These are phyloP conservation scores for Phoxinus dragarum DNA, from an alignment of 2,797 vertebrate species.

Conservation along the genomic window DNA sequence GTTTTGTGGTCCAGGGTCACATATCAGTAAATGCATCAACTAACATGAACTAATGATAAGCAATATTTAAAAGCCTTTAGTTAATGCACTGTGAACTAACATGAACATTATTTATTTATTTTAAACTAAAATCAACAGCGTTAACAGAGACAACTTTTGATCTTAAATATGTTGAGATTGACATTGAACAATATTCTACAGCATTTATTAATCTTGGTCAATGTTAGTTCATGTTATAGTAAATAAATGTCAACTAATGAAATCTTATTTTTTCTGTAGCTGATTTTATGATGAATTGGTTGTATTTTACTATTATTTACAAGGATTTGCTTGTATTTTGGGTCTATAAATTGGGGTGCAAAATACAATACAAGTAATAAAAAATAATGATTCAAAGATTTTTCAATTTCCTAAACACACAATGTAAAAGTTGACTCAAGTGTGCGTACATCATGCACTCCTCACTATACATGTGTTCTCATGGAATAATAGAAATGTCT, in stretches of 20 bases:
- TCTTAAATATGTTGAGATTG: not conserved
- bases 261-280: not conserved
- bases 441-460: not conserved
- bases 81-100: not conserved
- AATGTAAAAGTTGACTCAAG: not conserved
- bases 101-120: too few species aligned
- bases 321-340: not conserved
- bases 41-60: too few species aligned
- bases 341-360: not conserved
- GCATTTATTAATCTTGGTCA: too few species aligned
- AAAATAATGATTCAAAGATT: not conserved
- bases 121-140: too few species aligned
- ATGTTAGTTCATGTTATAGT: not conserved
- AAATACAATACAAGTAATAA: not conserved
- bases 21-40: not conserved
- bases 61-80: not conserved
- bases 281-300: not conserved
- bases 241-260: not conserved
- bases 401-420: not conserved
- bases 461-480: not conserved
- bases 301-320: not conserved
- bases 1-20: too few species aligned
- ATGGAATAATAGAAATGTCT: not conserved
- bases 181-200: too few species aligned
- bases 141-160: not conserved